These are phyloP conservation scores for Ibycter americanus DNA, from an alignment of 2,797 vertebrate species.

Conservation along the genomic window DNA sequence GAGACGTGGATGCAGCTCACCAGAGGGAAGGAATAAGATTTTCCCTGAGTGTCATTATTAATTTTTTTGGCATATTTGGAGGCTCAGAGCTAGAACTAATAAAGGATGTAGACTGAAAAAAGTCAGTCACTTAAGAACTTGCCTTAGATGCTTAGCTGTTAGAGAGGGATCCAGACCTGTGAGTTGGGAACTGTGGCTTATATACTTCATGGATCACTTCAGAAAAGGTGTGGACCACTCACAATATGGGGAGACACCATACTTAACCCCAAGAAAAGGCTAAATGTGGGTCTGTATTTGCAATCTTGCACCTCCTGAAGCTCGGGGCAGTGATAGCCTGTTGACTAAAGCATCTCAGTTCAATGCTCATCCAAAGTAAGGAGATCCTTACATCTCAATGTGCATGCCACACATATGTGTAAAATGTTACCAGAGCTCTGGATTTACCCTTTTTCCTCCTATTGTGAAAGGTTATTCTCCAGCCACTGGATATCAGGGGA, in stretches of 20 bases:
- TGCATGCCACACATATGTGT: fast-evolving
- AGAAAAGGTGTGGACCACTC: background rate
- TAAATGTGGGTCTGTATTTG: background rate
- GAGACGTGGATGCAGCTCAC: background rate
- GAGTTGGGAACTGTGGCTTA: background rate
- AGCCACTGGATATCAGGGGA: background rate
- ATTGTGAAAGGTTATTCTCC: background rate
- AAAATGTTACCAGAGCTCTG: background rate
- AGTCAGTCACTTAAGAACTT: background rate
- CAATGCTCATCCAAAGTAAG: background rate
- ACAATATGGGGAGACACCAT: fast-evolving
- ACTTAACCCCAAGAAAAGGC: background rate
- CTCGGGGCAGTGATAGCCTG: fast-evolving
- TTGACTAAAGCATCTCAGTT: background rate
- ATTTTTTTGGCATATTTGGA: background rate
- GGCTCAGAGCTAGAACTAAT: background rate
- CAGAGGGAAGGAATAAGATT: background rate
- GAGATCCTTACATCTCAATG: background rate
- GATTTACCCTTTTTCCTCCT: background rate
- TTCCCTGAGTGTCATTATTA: background rate
- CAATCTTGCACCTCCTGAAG: background rate
- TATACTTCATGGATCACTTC: background rate
- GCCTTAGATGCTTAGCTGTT: background rate
- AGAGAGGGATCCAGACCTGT: background rate
- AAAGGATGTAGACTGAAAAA: background rate